Percentiles rank a stretch among this genome's conserved stretches.
These are phyloP conservation scores for Acronicta leporina DNA, from an alignment of 2,888 invertebrate species.

Conservation along the genomic window DNA sequence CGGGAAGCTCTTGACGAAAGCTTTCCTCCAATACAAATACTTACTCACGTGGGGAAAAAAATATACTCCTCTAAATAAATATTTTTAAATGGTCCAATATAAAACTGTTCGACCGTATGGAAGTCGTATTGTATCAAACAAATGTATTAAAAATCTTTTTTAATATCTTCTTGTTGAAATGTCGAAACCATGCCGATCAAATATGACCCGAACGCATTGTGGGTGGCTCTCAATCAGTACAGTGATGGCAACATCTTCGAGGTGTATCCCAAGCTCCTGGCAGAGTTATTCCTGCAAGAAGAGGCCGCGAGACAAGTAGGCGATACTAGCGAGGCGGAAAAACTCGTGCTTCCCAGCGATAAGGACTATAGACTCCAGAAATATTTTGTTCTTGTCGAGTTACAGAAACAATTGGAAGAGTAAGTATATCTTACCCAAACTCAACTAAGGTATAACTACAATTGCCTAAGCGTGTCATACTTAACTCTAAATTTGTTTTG, in stretches of 20 bases:
- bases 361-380: constrained; percentile 91
- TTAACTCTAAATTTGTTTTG: too few species aligned
- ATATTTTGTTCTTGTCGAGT: constrained; percentile 91
- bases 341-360: constrained; percentile 91
- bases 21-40: constrained; percentile 48
- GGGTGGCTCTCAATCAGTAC: constrained; percentile 89
- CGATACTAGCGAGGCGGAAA: constrained; percentile 84
- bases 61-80: background rate
- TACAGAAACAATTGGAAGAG: constrained; percentile 87
- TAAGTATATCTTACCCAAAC: constrained; percentile 52
- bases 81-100: background rate
- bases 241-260: constrained; percentile 90
- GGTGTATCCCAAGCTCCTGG: constrained; percentile 91
- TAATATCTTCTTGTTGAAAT: constrained; percentile 51
- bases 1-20: constrained; percentile 66
- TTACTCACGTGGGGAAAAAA: constrained; percentile 23
- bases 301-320: constrained; percentile 81
- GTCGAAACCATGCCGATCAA: constrained; percentile 70
- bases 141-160: background rate
- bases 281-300: constrained; percentile 88
- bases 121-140: too few species aligned
- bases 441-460: too few species aligned
- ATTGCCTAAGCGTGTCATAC: too few species aligned
- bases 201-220: constrained; percentile 80
- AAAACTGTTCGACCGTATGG: too few species aligned